phyloP scores from a whole-genome alignment of 2,888 invertebrate genomes.

The Neoascia interrupta region DNA sequence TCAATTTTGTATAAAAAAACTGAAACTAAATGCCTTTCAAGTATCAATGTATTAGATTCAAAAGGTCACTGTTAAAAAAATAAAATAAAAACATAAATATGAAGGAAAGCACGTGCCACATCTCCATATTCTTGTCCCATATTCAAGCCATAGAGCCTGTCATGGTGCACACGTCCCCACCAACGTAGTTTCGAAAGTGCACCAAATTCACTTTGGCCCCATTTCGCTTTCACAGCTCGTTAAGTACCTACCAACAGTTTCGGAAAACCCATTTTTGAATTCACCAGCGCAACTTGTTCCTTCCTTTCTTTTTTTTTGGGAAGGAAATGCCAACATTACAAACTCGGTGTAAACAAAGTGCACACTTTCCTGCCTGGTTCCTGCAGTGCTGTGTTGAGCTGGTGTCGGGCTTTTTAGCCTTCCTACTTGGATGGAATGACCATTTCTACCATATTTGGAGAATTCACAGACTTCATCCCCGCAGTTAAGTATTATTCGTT shows the following conservation, averaged over 20 bases:
- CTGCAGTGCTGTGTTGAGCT: not conserved
- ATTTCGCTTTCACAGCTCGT: constrained; percentile 43
- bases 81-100: too few species aligned
- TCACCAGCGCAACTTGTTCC: constrained; percentile 26
- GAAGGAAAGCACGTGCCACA: too few species aligned
- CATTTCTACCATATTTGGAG: constrained; percentile 10
- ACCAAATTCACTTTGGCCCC: constrained; percentile 4
- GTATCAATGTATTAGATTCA: too few species aligned
- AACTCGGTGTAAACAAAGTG: constrained; percentile 52
- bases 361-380: constrained; percentile 1
- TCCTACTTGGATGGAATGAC: constrained; percentile 21
- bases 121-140: too few species aligned
- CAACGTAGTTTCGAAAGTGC: too few species aligned
- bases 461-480: not conserved
- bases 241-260: constrained; percentile 52
- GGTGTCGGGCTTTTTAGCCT: constrained; percentile 10
- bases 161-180: too few species aligned
- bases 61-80: too few species aligned
- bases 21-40: too few species aligned
- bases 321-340: constrained; percentile 54
- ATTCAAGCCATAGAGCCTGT: too few species aligned
- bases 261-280: constrained; percentile 56
- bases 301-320: too few species aligned
- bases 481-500: constrained; percentile 1
- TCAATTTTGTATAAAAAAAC: too few species aligned